These are phyloP conservation scores for Varanus komodoensis DNA, from an alignment of 2,113 vertebrate species.

Conservation along the genomic window DNA sequence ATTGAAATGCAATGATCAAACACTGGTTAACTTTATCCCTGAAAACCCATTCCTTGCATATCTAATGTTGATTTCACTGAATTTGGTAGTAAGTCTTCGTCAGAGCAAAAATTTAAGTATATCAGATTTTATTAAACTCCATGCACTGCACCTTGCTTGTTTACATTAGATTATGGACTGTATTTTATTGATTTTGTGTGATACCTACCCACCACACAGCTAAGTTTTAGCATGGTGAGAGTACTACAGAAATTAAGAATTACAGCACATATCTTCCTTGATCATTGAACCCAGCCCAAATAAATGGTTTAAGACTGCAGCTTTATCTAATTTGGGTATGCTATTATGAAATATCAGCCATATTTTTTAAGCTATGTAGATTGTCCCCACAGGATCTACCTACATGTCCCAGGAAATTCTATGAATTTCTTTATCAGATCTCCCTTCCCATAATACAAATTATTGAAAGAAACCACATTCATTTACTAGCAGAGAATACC, in stretches of 20 bases:
- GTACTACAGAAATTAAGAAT: not conserved
- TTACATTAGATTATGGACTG: not conserved
- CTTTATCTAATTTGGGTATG: not conserved
- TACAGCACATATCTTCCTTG: not conserved
- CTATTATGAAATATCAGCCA: not conserved
- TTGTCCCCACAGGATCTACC: not conserved
- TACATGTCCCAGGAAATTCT: not conserved
- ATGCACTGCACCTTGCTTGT: not conserved
- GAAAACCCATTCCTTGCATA: not conserved
- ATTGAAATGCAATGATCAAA: not conserved
- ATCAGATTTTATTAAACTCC: not conserved
- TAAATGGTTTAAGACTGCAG: slow-evolving; percentile 10
- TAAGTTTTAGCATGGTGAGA: not conserved
- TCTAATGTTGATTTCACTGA: not conserved
- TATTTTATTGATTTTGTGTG: not conserved
- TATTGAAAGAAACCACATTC: slow-evolving; percentile 6
- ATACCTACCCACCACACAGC: not conserved
- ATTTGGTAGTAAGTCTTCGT: not conserved
- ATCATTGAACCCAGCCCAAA: not conserved
- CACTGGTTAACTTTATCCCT: not conserved
- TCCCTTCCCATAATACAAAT: slow-evolving; percentile 36
- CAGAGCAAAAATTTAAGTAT: not conserved
- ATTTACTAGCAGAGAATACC: slow-evolving; percentile 26
- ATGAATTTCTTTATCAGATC: not conserved
- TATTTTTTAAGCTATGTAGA: slow-evolving; percentile 2